Percentiles rank a stretch among this genome's conserved stretches.
Evolutionary conservation across 2,888 invertebrate genomes (phyloP).

Genomic region (Liopterus haemorrhoidalis): DNA sequence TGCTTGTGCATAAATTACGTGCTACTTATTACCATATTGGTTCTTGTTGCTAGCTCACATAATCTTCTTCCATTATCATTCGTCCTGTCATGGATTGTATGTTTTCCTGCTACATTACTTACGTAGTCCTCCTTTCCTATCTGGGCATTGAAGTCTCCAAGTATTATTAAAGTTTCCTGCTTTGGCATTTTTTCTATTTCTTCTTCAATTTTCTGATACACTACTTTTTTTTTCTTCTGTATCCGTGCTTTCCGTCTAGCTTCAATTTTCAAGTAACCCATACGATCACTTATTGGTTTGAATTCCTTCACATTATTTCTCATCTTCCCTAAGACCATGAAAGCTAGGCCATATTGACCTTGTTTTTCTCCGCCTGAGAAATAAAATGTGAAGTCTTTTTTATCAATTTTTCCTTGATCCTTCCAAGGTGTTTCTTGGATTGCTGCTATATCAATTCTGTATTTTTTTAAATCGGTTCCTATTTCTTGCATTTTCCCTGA

Average conservation of each 20-base stretch:
- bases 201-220: not conserved
- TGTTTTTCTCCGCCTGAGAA: constrained; percentile 24
- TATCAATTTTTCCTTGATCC: constrained; percentile 20
- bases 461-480: constrained; percentile 15
- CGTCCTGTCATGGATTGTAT: not conserved
- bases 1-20: not conserved
- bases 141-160: constrained; percentile 1
- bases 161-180: not conserved
- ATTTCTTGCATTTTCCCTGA: constrained; percentile 25
- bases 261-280: constrained; percentile 15
- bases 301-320: constrained; percentile 17
- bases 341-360: constrained; percentile 24
- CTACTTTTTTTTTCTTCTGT: not conserved
- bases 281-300: constrained; percentile 19
- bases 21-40: not conserved
- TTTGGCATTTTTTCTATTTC: not conserved
- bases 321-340: constrained; percentile 17
- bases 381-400: constrained; percentile 16
- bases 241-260: not conserved
- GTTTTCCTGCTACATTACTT: not conserved
- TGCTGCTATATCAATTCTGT: constrained; percentile 22
- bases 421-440: constrained; percentile 25
- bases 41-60: constrained; percentile 3
- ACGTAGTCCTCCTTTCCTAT: not conserved
- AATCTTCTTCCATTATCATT: constrained; percentile 1